phyloP scores from a whole-genome alignment of 2,888 invertebrate species.

The Diplazon laetatorius region DNA sequence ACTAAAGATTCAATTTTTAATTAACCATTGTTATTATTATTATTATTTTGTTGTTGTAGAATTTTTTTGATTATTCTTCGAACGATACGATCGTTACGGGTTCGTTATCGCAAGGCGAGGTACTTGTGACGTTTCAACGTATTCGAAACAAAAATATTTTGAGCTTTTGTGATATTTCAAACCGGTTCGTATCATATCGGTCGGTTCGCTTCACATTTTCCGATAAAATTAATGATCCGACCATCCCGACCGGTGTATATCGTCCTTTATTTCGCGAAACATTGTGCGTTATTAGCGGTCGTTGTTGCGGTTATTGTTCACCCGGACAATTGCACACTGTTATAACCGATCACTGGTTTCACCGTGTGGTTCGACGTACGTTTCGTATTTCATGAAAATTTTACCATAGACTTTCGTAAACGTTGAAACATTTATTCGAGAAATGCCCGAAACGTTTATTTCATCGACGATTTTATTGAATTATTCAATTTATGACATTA shows the following conservation, averaged over 20 bases:
- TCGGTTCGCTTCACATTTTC: conserved; percentile 4
- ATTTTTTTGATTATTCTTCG: conserved; percentile 2
- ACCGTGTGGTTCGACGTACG: background rate
- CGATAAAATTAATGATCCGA: conserved; percentile 27
- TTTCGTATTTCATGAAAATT: background rate
- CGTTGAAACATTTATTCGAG: too few relatives aligned
- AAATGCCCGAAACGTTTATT: too few relatives aligned
- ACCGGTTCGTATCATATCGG: too few relatives aligned
- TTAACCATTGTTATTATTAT: conserved; percentile 19
- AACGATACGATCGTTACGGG: conserved; percentile 14
- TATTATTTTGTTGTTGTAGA: background rate
- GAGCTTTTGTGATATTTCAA: conserved; percentile 15
- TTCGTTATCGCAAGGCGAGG: conserved; percentile 32
- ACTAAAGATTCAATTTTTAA: conserved; percentile 21
- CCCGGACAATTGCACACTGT: background rate
- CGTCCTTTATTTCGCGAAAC: conserved; percentile 21
- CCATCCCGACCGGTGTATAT: background rate
- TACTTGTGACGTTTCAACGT: background rate
- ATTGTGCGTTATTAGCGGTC: conserved; percentile 24
- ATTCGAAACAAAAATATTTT: conserved; percentile 9
- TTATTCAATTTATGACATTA: too few relatives aligned
- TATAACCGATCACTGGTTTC: background rate
- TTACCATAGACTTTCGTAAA: background rate
- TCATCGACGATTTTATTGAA: too few relatives aligned
- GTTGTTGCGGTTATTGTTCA: conserved; percentile 11